Evolutionary conservation across 1,140 invertebrate species (phyloP), one percentile per base, ranked within the genome.

Genomic region (Eriosoma lanigerum): DNA sequence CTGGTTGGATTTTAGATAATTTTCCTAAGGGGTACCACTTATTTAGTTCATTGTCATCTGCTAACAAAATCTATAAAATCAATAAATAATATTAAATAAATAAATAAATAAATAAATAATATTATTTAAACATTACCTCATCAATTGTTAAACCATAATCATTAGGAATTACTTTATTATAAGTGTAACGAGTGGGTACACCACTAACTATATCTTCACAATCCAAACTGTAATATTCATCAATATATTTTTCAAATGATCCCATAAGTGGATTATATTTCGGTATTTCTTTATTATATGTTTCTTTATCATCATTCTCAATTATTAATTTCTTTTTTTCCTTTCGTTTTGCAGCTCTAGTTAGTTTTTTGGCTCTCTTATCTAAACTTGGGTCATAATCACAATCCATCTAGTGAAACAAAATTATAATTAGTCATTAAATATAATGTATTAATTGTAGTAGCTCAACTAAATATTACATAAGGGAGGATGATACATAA

Each of bases 161-260:
- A 87, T 98, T 98, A 0, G 96, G 91, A 29, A 92, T 87, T 5
- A 96, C 94, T 85, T 94, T 89, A 56, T 95, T 89, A 85, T 99
- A 99, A 85, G 96, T 96, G 86, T 98, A 99, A 84, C 94, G 89
- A 83, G 95, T 97, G 0, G 94, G 94, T 81, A 93, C 85, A 86
- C 97, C 95, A 1, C 91, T 94, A 81, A 98, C 92, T 52, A 98
- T 90, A 87, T 98, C 97, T 86, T 99, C 97, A 87, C 93, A 98
- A 86, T 97, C 94, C 82, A 98, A 87, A 82, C 93, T 91, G 84
- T 98, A 98, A 87, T 97, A 97, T 85, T 98, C 95, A 85, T 98
- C 93, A 84, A 96, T 90, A 86, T 97, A 97, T 83, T 97, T 89
- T 66, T 93, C 89, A 87, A 95, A 96, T 1, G 91, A 91, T 85